Evolutionary conservation across 1,140 invertebrate genomes (phyloP).

Genomic region (Thalassaphorura encarpata): DNA sequence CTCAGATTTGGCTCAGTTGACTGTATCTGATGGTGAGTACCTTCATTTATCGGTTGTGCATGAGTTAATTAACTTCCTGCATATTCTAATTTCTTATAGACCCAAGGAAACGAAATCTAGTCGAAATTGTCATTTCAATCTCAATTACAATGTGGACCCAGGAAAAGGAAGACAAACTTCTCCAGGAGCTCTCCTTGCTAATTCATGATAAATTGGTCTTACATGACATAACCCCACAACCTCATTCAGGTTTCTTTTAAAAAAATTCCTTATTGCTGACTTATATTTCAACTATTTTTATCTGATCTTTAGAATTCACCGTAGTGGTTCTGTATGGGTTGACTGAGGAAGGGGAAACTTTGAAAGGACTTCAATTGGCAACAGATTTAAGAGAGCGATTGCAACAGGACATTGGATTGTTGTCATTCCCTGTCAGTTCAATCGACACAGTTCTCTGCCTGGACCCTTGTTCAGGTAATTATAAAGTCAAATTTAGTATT

Average conservation of each 20-base stretch:
- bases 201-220: constrained; percentile 47
- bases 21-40: constrained; percentile 59
- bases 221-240: constrained; percentile 19
- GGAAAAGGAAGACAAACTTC: constrained; percentile 60
- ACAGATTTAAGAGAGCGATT: constrained; percentile 54
- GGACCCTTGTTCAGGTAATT: constrained; percentile 73
- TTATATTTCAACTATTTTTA: constrained; percentile 3
- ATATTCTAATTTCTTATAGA: constrained; percentile 41
- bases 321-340: constrained; percentile 26
- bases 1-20: constrained; percentile 70
- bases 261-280: not conserved
- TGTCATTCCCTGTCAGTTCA: constrained; percentile 59
- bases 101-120: constrained; percentile 57
- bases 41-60: too few species aligned
- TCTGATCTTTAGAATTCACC: constrained; percentile 37
- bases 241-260: constrained; percentile 30
- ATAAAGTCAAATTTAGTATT: not conserved
- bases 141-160: constrained; percentile 52
- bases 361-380: constrained; percentile 50
- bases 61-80: too few species aligned
- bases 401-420: constrained; percentile 55
- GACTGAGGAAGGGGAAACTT: constrained; percentile 30
- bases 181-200: constrained; percentile 49
- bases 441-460: constrained; percentile 77
- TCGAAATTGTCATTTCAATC: constrained; percentile 68